These are phyloP conservation scores for Epirrhoe tristata DNA, from an alignment of 2,888 invertebrate species.

Conservation along the genomic window DNA sequence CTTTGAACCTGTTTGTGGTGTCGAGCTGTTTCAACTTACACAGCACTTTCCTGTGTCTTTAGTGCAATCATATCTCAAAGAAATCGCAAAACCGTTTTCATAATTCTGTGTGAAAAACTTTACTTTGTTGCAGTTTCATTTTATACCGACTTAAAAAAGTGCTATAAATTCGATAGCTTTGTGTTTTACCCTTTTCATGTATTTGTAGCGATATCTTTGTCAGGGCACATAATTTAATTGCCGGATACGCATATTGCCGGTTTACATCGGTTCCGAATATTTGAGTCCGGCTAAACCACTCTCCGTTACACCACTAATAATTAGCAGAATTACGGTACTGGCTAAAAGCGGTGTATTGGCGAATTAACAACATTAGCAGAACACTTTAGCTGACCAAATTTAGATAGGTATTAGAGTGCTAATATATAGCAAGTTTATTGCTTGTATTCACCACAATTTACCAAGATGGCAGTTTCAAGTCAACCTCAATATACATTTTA, in stretches of 20 bases:
- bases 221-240: too few species aligned
- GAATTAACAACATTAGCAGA: conserved; percentile 26
- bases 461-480: not conserved
- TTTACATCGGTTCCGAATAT: too few species aligned
- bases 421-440: not conserved
- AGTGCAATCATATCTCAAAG: not conserved
- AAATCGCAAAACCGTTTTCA: not conserved
- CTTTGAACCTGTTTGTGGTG: conserved; percentile 36
- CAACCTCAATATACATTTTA: too few species aligned
- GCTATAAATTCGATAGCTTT: too few species aligned
- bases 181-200: too few species aligned
- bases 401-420: conserved; percentile 9
- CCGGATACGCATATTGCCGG: not conserved
- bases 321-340: conserved; percentile 8
- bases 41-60: conserved; percentile 5
- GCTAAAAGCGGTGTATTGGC: conserved; percentile 27
- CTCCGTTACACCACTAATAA: conserved; percentile 3
- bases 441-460: not conserved
- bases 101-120: not conserved
- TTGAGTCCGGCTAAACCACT: not conserved
- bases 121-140: not conserved
- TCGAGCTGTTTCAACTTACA: conserved; percentile 19
- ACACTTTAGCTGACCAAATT: conserved; percentile 20
- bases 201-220: too few species aligned
- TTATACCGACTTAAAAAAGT: not conserved